phyloP scores from a whole-genome alignment of 30 jellyfish, hydroid and myxozoan genomes.

The Turritopsis dohrnii region DNA sequence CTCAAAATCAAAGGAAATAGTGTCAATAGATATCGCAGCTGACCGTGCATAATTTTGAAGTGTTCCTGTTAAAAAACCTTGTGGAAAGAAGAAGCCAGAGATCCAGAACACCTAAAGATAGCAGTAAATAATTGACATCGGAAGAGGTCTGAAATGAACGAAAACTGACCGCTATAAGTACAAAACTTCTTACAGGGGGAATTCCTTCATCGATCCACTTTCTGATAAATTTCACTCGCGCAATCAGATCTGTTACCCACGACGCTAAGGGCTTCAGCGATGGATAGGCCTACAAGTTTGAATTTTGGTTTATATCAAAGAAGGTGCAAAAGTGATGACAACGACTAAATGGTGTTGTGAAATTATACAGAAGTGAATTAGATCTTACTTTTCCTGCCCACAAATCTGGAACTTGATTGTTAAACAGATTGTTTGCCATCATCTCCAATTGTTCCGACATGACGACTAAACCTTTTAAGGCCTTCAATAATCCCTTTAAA shows the following conservation, averaged over 20 bases:
- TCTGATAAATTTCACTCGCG: conserved; percentile 54
- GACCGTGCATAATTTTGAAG: conserved; percentile 83
- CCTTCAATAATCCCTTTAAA: conserved; percentile 62
- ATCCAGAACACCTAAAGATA: conserved; percentile 74
- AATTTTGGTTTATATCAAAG: too few relatives aligned
- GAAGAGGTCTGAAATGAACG: too few relatives aligned
- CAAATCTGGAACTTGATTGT: conserved; percentile 81
- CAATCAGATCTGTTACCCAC: conserved; percentile 74
- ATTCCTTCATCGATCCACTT: conserved; percentile 87
- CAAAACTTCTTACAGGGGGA: conserved; percentile 64
- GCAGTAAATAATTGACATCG: too few relatives aligned
- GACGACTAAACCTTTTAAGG: conserved; percentile 85
- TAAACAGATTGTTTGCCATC: conserved; percentile 70
- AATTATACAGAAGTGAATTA: too few relatives aligned
- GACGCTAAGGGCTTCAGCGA: conserved; percentile 84
- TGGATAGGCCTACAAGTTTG: conserved; percentile 77
- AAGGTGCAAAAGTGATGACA: not conserved
- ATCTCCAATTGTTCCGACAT: conserved; percentile 92
- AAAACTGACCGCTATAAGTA: too few relatives aligned
- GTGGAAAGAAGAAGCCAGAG: conserved; percentile 88
- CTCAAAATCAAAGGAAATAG: conserved; percentile 69
- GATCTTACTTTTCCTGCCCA: conserved; percentile 95
- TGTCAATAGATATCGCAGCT: conserved; percentile 70
- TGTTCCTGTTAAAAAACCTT: conserved; percentile 86
- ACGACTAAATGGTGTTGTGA: not conserved